Base-by-base conservation (phyloP, 2,113 vertebrate species). In the Bubalus kerabau region DNA sequence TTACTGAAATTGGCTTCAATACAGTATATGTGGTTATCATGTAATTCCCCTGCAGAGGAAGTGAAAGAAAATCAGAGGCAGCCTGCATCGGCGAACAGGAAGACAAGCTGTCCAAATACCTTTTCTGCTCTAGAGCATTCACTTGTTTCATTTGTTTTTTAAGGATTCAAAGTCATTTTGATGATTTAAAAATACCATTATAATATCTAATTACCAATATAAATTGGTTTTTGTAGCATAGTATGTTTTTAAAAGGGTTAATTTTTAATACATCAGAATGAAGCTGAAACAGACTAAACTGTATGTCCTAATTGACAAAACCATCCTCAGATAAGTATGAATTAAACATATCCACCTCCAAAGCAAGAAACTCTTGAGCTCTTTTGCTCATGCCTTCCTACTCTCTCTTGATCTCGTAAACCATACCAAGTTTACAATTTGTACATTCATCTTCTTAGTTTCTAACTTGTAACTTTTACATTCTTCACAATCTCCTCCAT, bases 271-370 rank as follows among this genome's bases (percentile, higher is more conserved):
- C 11, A 46, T 36, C 21, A 64, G 28, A 74, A 90, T n/a, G 56
- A 96, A 91, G 24, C 32, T 46, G 10, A 93, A 97, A 76, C 23
- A 94, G 40, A 88, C 64, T 86, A 32, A 71, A 59, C 17, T 78
- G 30, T 32, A 30, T 48, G 17, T 26, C 50, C 59, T 76, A 91
- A 81, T 2, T 94, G 48, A 95, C 76, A 76, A 92, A 95, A 86
- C 24, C 36, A 85, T 91, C 81, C 64, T 95, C 95, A 97, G 78
- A 11, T 90, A 91, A 95, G 15, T 30, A 80, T 28, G 67, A 87
- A 91, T 83, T 86, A 67, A 90, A 71, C 9, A 50, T 74, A 85
- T 28, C 30, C 36, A 85, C 43, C 19, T 13, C 5, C 82, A 95
- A 78, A 93, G 57, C 26, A 89, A 93, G 95, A 91, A 93, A 50